These are phyloP conservation scores for Monochamus alternatus DNA, from an alignment of 2,888 invertebrate genomes.

Conservation along the genomic window DNA sequence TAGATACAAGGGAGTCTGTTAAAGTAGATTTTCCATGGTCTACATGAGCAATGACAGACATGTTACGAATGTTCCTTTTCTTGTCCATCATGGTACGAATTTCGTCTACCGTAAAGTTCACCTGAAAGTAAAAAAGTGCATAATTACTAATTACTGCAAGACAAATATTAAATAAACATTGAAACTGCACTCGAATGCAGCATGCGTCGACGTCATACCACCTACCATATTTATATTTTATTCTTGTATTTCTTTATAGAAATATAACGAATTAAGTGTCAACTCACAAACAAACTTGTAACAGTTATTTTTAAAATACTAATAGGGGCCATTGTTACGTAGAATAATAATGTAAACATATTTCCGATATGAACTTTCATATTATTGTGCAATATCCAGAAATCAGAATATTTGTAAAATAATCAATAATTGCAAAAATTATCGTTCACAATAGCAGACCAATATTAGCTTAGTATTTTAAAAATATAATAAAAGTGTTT, in stretches of 20 bases:
- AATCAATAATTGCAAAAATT: slow-evolving; percentile 35
- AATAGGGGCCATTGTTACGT: slow-evolving; percentile 42
- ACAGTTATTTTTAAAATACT: background rate
- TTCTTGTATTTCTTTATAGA: background rate
- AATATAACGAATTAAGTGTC: background rate
- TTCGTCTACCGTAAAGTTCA: slow-evolving; percentile 99
- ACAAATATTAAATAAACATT: background rate
- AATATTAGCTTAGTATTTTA: slow-evolving; percentile 11
- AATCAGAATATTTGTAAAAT: slow-evolving; percentile 8
- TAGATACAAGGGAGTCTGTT: slow-evolving; percentile 99
- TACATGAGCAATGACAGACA: slow-evolving; percentile 99
- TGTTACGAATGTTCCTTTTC: slow-evolving; percentile 99
- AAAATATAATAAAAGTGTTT: slow-evolving; percentile 25
- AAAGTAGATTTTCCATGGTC: slow-evolving; percentile 99
- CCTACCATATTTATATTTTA: slow-evolving; percentile 38
- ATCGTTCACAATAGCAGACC: slow-evolving; percentile 33
- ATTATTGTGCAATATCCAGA: slow-evolving; percentile 69
- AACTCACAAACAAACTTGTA: background rate
- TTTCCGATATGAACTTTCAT: slow-evolving; percentile 58
- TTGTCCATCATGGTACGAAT: slow-evolving; percentile 99
- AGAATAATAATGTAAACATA: slow-evolving; percentile 51
- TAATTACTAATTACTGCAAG: background rate
- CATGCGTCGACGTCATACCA: slow-evolving; percentile 2
- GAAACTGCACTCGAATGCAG: background rate
- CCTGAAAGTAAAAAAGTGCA: slow-evolving; percentile 75